These are phyloP conservation scores for Macrostomum cliftonense DNA, from an alignment of 2,888 invertebrate species.

Conservation along the genomic window DNA sequence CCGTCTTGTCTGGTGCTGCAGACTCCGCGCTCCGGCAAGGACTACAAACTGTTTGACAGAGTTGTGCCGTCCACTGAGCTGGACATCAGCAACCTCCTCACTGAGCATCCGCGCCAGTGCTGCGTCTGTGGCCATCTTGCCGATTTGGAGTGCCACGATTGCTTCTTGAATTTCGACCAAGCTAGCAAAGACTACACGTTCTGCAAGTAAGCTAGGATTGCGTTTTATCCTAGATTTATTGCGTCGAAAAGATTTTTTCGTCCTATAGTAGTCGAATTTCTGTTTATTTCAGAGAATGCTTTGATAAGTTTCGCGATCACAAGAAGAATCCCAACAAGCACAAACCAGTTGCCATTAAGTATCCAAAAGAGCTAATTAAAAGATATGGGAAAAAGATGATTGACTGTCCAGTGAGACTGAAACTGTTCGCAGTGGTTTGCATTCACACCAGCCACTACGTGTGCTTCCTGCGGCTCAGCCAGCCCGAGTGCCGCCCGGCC, in stretches of 20 bases:
- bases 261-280: too few relatives aligned
- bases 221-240: too few relatives aligned
- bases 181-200: slow-evolving; percentile 60
- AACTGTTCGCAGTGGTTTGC: slow-evolving; percentile 84
- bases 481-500: slow-evolving; percentile 47
- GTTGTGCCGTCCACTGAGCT: slow-evolving; percentile 76
- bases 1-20: slow-evolving; percentile 83
- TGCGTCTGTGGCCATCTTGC: slow-evolving; percentile 74
- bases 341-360: too few relatives aligned
- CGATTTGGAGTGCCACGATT: slow-evolving; percentile 68
- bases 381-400: slow-evolving; percentile 10
- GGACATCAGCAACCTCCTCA: slow-evolving; percentile 85
- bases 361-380: slow-evolving; percentile 5
- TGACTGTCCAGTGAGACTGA: slow-evolving; percentile 46
- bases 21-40: slow-evolving; percentile 91
- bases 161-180: slow-evolving; percentile 53
- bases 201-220: slow-evolving; percentile 46
- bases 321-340: too few relatives aligned
- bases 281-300: too few relatives aligned
- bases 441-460: slow-evolving; percentile 97
- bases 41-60: slow-evolving; percentile 79
- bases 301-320: too few relatives aligned
- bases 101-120: slow-evolving; percentile 73
- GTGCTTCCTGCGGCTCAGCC: slow-evolving; percentile 71
- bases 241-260: too few relatives aligned